A percentile compares a stretch with the other conserved stretches of the same genome.
These are phyloP conservation scores for Galeopsomyia nigrocyanea DNA, from an alignment of 2,888 invertebrate species.

Conservation along the genomic window DNA sequence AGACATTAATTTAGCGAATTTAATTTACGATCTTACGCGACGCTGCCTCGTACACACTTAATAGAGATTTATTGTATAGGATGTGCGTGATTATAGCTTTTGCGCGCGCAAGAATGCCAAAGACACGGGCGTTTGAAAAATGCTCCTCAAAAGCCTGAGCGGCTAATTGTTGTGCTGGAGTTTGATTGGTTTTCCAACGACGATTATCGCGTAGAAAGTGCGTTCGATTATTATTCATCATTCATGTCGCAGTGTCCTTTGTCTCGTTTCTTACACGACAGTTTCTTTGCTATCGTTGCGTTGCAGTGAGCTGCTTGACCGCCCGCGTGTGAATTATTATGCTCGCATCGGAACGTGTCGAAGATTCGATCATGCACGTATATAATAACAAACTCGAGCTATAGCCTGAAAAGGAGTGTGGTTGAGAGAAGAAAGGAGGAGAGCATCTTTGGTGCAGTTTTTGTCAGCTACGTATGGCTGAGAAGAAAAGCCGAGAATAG, in stretches of 20 bases:
- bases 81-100: constrained; percentile 32
- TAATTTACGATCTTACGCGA: constrained; percentile 21
- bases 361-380: constrained; percentile 4
- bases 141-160: background rate
- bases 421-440: no score
- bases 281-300: no score
- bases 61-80: constrained; percentile 42
- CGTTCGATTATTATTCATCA: no score
- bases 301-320: no score
- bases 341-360: background rate
- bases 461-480: background rate
- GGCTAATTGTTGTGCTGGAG: constrained; percentile 7
- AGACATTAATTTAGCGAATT: constrained; percentile 38
- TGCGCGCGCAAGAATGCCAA: constrained; percentile 15
- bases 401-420: constrained; percentile 16
- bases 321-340: no score
- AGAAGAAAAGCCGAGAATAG: background rate
- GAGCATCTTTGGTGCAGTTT: no score
- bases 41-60: constrained; percentile 16
- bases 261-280: constrained; percentile 3
- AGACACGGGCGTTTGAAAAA: constrained; percentile 11
- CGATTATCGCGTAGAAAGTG: background rate
- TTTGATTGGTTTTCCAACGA: constrained; percentile 7
- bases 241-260: background rate
- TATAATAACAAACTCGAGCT: background rate